Evolutionary conservation across 35 echinoderm and acorn worm genomes (phyloP).

Genomic region (Heliocidaris erythrogramma): DNA sequence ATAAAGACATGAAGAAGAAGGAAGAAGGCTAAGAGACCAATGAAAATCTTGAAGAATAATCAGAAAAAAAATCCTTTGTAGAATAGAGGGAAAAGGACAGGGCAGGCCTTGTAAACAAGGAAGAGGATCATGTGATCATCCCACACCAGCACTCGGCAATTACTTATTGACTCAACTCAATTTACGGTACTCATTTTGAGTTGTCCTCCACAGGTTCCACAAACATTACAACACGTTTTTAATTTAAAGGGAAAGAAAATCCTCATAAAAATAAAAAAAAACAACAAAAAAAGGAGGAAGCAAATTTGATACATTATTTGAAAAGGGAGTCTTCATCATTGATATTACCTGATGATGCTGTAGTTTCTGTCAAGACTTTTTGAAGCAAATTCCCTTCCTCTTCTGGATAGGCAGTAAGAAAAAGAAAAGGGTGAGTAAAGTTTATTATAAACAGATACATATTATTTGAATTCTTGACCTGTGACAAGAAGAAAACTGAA

Average conservation of each 20-base stretch:
- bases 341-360: neutral
- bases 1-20: neutral
- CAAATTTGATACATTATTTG: no score
- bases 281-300: no score
- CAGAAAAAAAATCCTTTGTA: neutral
- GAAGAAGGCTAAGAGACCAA: neutral
- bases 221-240: no score
- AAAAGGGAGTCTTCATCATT: neutral
- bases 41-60: neutral
- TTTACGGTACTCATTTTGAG: no score
- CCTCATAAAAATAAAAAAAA: no score
- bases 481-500: neutral
- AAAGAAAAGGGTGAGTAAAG: neutral
- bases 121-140: neutral
- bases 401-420: neutral
- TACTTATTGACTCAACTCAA: no score
- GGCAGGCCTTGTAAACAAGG: no score
- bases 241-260: no score
- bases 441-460: neutral
- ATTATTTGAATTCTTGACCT: neutral
- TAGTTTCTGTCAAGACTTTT: conserved; percentile 16
- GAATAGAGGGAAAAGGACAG: neutral
- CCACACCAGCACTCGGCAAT: no score
- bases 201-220: no score
- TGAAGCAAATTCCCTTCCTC: neutral